These are phyloP conservation scores for Ernsta delagoae DNA, from an alignment of 2,888 invertebrate species.

Conservation along the genomic window DNA sequence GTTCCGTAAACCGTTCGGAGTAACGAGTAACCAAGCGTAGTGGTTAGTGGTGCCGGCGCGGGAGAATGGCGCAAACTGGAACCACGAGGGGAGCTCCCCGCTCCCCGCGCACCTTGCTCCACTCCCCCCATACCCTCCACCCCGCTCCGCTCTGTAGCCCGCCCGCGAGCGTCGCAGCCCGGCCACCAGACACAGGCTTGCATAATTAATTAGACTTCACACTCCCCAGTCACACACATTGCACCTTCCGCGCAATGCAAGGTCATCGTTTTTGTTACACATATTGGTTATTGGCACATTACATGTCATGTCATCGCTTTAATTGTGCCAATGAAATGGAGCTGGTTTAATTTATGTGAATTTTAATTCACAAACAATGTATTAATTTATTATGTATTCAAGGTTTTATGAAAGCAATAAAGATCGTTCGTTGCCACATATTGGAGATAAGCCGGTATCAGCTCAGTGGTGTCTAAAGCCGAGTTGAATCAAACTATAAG, in stretches of 20 bases:
- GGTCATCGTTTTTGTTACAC: constrained; percentile 70
- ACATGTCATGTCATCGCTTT: constrained; percentile 7
- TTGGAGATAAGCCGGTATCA: background rate
- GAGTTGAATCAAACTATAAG: background rate
- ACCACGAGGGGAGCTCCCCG: constrained; percentile 58
- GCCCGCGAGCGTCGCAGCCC: constrained; percentile 50
- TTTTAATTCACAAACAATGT: background rate
- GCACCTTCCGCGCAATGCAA: constrained; percentile 72
- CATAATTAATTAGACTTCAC: constrained; percentile 79
- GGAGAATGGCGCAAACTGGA: constrained; percentile 81
- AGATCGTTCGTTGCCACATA: background rate
- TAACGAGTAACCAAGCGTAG: constrained; percentile 72
- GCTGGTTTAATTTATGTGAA: background rate
- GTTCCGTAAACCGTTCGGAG: constrained; percentile 73
- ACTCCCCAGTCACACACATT: constrained; percentile 54
- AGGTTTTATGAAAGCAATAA: background rate
- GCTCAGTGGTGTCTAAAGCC: background rate
- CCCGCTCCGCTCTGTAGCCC: constrained; percentile 40
- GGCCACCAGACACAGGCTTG: constrained; percentile 76
- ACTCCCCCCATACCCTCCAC: background rate
- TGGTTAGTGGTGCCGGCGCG: constrained; percentile 65
- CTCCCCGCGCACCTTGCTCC: constrained; percentile 40
- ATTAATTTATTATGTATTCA: background rate
- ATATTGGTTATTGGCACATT: constrained; percentile 35
- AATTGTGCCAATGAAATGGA: constrained; percentile 18